Evolutionary conservation across 92 coral and sea anemone species (phyloP), one percentile per base, ranked within the genome.

Genomic region (Epizoanthus fatuus): DNA sequence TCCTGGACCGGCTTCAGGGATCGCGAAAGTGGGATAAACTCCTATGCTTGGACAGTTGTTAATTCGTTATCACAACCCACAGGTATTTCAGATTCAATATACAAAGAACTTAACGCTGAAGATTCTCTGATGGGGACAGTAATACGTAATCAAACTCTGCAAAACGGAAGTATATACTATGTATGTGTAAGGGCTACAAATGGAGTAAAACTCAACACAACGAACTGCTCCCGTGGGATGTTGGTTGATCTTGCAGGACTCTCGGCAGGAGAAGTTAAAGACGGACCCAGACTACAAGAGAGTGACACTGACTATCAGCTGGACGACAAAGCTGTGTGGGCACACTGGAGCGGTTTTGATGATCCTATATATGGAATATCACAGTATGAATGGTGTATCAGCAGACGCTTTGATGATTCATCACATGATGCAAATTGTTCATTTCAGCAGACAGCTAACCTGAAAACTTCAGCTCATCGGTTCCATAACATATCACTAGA

Each of bases 1-100:
- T 80, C 90, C 6, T 95, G 98, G 98, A 88, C 80, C 65, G 98
- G 98, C 7, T 89, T 95, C 68, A 40, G 65, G 7, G 98, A 95
- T 74, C 56, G 59, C 15, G 98, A 95, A 69, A 95, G 98, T 83
- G 98, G 93, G 0, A 63, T 95, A n/a, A 76, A 87, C 10, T 51
- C 68, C 60, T 90, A 72, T 74, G 69, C 90, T 25, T 93, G 96
- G 98, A 85, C 93, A 3, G 54, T 93, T 14, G 91, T 49, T 49
- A 49, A 10, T 49, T 49, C 53, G 14, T 49, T 8, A 10, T 49
- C 53, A 8, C 95, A 59, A 80, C 79, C 42, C 62, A 20, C 84
- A 44, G 59, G 44, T 32, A 1, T 16, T 89, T 11, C 80, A 32
- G 79, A 72, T 52, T 45, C 29, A 73, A 37, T 80, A 44, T 58